A percentile compares a stretch with the other conserved stretches of the same genome.
These are phyloP conservation scores for Myiozetetes cayanensis DNA, from an alignment of 2,113 vertebrate genomes.

Conservation along the genomic window DNA sequence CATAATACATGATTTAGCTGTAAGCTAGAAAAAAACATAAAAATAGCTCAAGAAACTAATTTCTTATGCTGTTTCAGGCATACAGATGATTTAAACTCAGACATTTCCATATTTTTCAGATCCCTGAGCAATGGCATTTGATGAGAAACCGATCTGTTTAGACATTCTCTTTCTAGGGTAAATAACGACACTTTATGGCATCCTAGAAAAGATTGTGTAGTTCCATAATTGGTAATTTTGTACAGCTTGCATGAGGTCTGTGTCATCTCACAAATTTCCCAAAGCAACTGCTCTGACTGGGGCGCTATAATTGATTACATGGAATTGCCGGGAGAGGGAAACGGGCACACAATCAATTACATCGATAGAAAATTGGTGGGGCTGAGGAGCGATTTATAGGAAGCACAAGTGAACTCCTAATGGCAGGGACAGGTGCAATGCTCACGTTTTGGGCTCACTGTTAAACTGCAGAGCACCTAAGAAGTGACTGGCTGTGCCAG, in stretches of 20 bases:
- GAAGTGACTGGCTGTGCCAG: neutral
- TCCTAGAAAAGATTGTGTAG: constrained; percentile 29
- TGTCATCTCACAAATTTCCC: constrained; percentile 24
- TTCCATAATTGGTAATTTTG: constrained; percentile 35
- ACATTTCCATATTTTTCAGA: constrained; percentile 32
- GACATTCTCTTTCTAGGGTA: constrained; percentile 51
- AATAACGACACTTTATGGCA: constrained; percentile 39
- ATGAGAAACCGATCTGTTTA: constrained; percentile 50
- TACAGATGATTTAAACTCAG: constrained; percentile 21
- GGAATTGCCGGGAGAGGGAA: neutral
- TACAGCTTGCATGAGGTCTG: constrained; percentile 20
- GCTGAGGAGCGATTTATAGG: neutral
- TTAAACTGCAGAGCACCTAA: neutral
- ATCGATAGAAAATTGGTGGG: constrained; percentile 4
- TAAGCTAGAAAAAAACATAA: constrained; percentile 51
- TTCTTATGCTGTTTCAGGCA: constrained; percentile 43
- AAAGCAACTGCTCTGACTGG: constrained; percentile 22
- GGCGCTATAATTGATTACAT: neutral
- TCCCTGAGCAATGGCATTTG: constrained; percentile 37
- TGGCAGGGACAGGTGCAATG: neutral
- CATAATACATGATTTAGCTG: constrained; percentile 48
- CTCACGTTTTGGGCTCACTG: neutral
- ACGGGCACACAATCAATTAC: neutral
- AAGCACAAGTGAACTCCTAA: neutral
- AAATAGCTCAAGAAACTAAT: constrained; percentile 49